Evolutionary conservation across 2,113 vertebrate genomes (phyloP), one percentile per base, ranked within the genome.

Genomic region (Oreotrochilus melanogaster): DNA sequence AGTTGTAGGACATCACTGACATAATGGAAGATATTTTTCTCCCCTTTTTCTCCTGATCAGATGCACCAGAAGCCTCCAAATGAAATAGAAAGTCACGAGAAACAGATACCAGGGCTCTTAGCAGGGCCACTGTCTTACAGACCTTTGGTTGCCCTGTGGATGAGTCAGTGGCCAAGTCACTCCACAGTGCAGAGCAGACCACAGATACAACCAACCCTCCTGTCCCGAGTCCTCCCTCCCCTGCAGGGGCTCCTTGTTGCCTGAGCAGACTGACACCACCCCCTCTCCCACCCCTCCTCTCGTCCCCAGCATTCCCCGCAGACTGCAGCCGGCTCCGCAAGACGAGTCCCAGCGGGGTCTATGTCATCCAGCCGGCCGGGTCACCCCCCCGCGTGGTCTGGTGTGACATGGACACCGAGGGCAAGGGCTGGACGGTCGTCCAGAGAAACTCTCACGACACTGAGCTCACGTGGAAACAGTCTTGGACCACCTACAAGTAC

Each of bases 401-500:
- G 90, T 98, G 97, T 0, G 97, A 97, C 91, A 97, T 98, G 97
- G 97, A 96, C 91, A 95, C 94, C 3, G 88, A 97, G 1, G 96
- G 96, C 88, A 97, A 95, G 37, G 96, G 97, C 71, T 97, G 97
- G 97, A 97, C 96, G 0, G 96, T 97, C 0, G 88, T 97, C 21
- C 97, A 98, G 92, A 96, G 96, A 0, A 97, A 97, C 84, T 78
- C 89, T 6, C 30, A 91, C 0, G 72, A 81, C 71, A 96, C 97
- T 1, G 96, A 96, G 71, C 58, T 97, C 19, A 86, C 31, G 0
- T 97, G 97, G 97, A 97, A 85, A 45, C 78, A 97, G 0, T 97
- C 96, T 71, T 97, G 97, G 97, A 97, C 80, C 71, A 97, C 97
- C 56, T 97, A 97, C 78, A 97, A 97, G 88, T 97, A 96, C 0